A percentile compares a stretch with the other conserved stretches of the same genome.
Evolutionary conservation across 2,113 vertebrate species (phyloP).

Genomic region (Ptilorrhoa leucosticta): DNA sequence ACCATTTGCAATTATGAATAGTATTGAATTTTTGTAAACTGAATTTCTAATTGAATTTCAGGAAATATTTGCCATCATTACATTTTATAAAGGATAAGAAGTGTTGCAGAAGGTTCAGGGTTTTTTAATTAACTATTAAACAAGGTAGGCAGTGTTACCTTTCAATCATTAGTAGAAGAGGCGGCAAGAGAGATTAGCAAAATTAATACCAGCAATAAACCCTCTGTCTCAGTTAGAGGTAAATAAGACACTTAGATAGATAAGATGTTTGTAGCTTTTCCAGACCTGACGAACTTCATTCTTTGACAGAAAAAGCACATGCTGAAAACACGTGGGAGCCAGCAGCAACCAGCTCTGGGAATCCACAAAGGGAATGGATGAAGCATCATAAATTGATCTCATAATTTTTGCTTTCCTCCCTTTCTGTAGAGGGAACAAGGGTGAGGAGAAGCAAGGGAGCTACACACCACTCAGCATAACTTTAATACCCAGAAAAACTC

Average conservation of each 20-base stretch:
- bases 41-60: conserved; percentile 17
- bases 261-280: background rate
- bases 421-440: background rate
- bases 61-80: background rate
- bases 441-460: background rate
- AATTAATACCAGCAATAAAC: background rate
- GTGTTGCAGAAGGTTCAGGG: rapidly evolving
- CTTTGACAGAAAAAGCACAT: background rate
- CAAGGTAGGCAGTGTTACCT: background rate
- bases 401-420: background rate
- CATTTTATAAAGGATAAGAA: background rate
- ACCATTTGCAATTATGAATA: conserved; percentile 1
- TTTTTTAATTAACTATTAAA: background rate
- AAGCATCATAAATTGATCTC: background rate
- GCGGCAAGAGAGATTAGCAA: background rate
- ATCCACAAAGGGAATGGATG: background rate
- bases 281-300: background rate
- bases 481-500: background rate
- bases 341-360: background rate
- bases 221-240: background rate
- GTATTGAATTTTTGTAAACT: conserved; percentile 17
- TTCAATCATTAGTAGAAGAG: background rate
- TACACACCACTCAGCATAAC: background rate
- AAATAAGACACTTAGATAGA: background rate
- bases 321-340: background rate